phyloP scores from a whole-genome alignment of 2,888 invertebrate genomes.

The Anoncus sp. region DNA sequence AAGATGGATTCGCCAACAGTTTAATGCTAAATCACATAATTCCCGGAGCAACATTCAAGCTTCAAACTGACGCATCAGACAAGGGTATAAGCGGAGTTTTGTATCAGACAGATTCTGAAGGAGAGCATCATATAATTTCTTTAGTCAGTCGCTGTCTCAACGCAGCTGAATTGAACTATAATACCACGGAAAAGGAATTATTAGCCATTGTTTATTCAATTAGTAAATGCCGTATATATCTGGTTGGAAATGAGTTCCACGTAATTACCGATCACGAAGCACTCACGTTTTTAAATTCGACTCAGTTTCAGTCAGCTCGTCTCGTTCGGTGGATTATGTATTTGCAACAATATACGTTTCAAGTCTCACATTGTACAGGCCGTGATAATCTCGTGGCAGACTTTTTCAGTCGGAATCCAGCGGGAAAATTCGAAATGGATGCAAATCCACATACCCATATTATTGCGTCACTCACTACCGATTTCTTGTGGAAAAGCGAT shows the following conservation, averaged over 20 bases:
- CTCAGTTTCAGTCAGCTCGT: conserved; percentile 7
- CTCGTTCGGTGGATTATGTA: conserved; percentile 40
- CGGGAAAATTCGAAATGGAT: not conserved
- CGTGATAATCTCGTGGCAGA: conserved; percentile 15
- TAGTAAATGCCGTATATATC: conserved; percentile 51
- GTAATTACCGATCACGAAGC: conserved; percentile 50
- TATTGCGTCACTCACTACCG: too few species aligned
- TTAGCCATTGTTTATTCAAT: conserved; percentile 62
- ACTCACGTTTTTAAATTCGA: conserved; percentile 9
- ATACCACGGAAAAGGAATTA: conserved; percentile 12
- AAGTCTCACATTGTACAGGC: conserved; percentile 35
- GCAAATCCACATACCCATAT: too few species aligned
- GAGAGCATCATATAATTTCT: conserved; percentile 53
- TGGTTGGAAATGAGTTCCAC: conserved; percentile 65
- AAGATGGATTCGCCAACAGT: too few species aligned
- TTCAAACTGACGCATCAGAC: conserved; percentile 59
- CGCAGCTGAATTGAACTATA: conserved; percentile 8
- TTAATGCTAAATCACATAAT: too few species aligned
- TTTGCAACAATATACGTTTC: too few species aligned
- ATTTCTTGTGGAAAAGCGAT: not conserved
- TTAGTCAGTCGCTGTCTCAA: conserved; percentile 65
- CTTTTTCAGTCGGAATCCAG: conserved; percentile 54
- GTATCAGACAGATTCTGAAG: conserved; percentile 40
- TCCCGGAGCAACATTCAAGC: too few species aligned
- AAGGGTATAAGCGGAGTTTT: conserved; percentile 60